Evolutionary conservation across 2,797 vertebrate genomes (phyloP).

Genomic region (Harpagifer antarcticus): DNA sequence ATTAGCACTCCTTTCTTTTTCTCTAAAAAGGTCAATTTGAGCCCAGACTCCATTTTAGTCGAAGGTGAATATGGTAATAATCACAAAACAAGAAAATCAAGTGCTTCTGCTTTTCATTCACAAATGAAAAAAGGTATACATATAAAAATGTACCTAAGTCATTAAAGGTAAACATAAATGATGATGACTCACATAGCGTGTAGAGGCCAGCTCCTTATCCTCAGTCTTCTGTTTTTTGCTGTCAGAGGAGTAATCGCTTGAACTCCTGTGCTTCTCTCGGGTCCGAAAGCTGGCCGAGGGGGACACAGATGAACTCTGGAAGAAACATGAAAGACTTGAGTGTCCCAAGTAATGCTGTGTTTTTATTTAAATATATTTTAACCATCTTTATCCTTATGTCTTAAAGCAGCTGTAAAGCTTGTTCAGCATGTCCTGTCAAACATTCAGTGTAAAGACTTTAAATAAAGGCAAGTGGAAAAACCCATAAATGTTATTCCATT

Average conservation of each 20-base stretch:
- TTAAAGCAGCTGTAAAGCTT: background rate
- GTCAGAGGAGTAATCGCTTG: slow-evolving; percentile 92
- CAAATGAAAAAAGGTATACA: background rate
- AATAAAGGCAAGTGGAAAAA: slow-evolving; percentile 4
- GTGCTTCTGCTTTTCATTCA: background rate
- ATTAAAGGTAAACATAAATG: background rate
- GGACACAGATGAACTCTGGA: slow-evolving; percentile 94
- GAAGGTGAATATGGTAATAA: background rate
- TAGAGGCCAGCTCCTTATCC: slow-evolving; percentile 90
- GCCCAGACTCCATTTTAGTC: background rate
- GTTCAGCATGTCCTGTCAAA: background rate
- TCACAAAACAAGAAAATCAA: background rate
- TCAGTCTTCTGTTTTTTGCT: slow-evolving; percentile 97
- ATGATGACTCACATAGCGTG: slow-evolving; percentile 72
- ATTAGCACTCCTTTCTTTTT: background rate
- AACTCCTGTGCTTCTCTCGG: slow-evolving; percentile 94
- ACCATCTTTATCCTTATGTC: background rate
- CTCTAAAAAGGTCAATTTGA: background rate
- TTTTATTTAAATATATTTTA: background rate
- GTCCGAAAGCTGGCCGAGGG: slow-evolving; percentile 94
- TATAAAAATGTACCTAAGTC: background rate
- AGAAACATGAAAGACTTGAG: slow-evolving; percentile 29
- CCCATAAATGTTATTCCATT: background rate
- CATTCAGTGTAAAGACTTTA: background rate
- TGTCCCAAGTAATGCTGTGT: background rate